Conservation (phyloP, 2,888 invertebrate genomes). For the Drosophila demipolita region DNA sequence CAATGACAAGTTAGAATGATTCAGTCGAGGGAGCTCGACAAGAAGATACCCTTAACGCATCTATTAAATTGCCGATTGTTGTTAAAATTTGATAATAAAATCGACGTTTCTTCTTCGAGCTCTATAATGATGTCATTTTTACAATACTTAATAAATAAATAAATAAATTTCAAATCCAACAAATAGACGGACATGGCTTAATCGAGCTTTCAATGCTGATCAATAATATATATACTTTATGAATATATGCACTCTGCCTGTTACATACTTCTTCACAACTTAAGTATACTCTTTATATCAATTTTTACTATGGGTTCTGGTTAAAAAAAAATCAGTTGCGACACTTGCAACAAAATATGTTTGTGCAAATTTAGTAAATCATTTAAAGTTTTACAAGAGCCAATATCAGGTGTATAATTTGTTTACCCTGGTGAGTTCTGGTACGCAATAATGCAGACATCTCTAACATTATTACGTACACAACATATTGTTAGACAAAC, state of each 20-base stretch:
- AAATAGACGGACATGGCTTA: background rate
- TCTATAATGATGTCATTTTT: background rate
- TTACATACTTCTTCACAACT: background rate
- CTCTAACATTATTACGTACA: background rate
- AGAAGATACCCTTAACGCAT: background rate
- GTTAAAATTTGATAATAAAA: background rate
- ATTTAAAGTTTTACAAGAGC: background rate
- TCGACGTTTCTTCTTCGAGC: background rate
- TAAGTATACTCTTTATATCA: background rate
- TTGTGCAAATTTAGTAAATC: background rate
- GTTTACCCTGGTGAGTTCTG: background rate
- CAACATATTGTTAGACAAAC: background rate
- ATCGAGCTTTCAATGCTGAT: background rate
- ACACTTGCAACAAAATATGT: background rate
- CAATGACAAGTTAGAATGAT: background rate
- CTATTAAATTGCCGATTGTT: background rate
- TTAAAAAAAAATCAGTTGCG: background rate
- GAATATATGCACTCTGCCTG: background rate
- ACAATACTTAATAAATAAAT: background rate
- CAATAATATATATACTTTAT: background rate
- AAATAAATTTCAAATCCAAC: background rate
- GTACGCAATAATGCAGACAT: background rate
- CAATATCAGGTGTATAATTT: background rate
- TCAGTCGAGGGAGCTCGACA: background rate
- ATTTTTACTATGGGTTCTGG: background rate